Conservation (phyloP, 2,113 vertebrate genomes). For the Podiceps cristatus region DNA sequence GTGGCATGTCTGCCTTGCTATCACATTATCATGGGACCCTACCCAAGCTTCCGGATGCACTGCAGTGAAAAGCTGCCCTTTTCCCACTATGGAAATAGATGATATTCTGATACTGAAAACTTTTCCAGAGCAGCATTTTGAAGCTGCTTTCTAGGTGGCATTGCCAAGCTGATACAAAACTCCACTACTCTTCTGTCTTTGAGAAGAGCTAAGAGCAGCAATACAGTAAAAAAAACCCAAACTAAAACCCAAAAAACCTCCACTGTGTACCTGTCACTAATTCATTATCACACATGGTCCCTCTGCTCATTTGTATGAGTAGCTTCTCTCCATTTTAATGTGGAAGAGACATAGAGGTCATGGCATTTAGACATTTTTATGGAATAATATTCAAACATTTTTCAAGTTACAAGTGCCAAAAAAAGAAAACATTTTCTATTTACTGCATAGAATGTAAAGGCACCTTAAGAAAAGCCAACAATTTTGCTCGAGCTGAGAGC, state of each 20-base stretch:
- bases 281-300: neutral
- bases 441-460: neutral
- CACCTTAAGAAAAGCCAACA: neutral
- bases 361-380: neutral
- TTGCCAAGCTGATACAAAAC: neutral
- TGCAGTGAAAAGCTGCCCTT: neutral
- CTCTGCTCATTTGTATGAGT: neutral
- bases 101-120: neutral
- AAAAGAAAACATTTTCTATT: neutral
- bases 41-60: neutral
- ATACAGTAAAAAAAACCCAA: neutral
- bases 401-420: neutral
- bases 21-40: neutral
- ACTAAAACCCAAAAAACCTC: neutral
- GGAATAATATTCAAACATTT: neutral
- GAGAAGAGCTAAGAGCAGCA: neutral
- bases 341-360: neutral
- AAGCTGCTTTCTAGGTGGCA: neutral
- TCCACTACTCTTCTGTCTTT: neutral
- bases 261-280: neutral
- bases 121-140: neutral
- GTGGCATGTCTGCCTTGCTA: neutral
- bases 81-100: neutral
- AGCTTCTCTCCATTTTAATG: neutral
- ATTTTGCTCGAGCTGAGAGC: neutral